Evolutionary conservation across 2,888 invertebrate genomes (phyloP).

Genomic region (Smittia aterrima): DNA sequence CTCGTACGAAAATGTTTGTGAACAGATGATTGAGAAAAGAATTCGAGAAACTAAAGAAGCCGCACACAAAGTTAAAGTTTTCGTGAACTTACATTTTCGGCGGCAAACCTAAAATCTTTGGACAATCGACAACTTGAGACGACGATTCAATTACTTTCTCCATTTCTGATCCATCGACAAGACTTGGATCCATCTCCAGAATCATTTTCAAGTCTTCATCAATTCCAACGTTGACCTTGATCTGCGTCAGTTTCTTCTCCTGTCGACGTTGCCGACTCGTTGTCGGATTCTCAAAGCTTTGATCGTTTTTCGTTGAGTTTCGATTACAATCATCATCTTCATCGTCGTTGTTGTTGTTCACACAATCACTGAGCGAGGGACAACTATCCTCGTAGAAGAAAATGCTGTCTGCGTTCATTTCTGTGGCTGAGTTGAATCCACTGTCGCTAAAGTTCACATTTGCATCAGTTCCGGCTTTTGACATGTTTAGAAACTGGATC

Average conservation of each 20-base stretch:
- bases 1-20: neutral
- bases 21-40: neutral
- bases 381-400: conserved; percentile 36
- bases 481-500: conserved; percentile 22
- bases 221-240: conserved; percentile 58
- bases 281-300: neutral
- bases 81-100: conserved; percentile 31
- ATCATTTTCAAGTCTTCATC: conserved; percentile 62
- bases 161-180: conserved; percentile 55
- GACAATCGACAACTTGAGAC: neutral
- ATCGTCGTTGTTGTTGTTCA: conserved; percentile 1
- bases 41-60: no score
- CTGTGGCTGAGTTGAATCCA: neutral
- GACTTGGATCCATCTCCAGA: conserved; percentile 62
- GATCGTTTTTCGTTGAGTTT: neutral
- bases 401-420: conserved; percentile 24
- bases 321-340: neutral
- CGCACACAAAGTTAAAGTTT: no score
- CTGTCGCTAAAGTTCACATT: neutral
- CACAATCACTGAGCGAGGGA: neutral
- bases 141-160: conserved; percentile 46
- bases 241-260: conserved; percentile 47
- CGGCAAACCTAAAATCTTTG: neutral
- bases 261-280: neutral
- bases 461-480: neutral